Evolutionary conservation across 1,140 invertebrate species (phyloP), one percentile per base, ranked within the genome.

Genomic region (Globodera ellingtonae): DNA sequence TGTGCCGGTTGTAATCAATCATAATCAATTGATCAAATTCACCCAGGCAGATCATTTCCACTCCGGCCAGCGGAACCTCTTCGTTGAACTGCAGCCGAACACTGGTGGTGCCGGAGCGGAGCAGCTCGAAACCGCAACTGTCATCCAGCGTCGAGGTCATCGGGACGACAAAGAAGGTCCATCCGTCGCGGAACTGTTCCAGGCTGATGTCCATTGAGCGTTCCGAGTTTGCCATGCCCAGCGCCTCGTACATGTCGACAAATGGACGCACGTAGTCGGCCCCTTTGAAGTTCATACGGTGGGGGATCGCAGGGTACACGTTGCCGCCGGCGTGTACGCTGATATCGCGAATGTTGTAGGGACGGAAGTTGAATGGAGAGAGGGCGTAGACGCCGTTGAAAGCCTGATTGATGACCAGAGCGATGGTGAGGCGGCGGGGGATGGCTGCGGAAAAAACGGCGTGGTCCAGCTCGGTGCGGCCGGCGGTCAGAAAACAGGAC

Each of bases 241-340:
- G 21, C 8, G 50, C 47, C 13, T 80, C 52, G 44, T 81, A 81
- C 81, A 81, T 69, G 48, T 81, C 79, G 13, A 81, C 79, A 78
- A 83, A 81, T 10, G 79, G 52, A 3, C 79, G 79, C 3, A 70
- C 21, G 70, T 15, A 81, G 50, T 18, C 56, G 9, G 21, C 79
- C 4, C 73, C 46, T 2, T 15, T 13, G 47, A 77, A 81, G 56
- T 82, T 69, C 48, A 82, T 47, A 0, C 47, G 35, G 47, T 81
- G 81, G 7, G 79, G 79, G 10, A 81, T n/a, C n/a, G 79, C 48
- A 0, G 79, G 79, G 47, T 70, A 81, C 10, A 62, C 24, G 15
- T 24, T 15, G 2, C 79, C 79, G 1, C 79, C 79, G 7, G 78
- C 24, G 6, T 48, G 69, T 4, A 79, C 66, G 6, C 59, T 56